These are phyloP conservation scores for Montifringilla adamsi DNA, from an alignment of 2,113 vertebrate species.

Conservation along the genomic window DNA sequence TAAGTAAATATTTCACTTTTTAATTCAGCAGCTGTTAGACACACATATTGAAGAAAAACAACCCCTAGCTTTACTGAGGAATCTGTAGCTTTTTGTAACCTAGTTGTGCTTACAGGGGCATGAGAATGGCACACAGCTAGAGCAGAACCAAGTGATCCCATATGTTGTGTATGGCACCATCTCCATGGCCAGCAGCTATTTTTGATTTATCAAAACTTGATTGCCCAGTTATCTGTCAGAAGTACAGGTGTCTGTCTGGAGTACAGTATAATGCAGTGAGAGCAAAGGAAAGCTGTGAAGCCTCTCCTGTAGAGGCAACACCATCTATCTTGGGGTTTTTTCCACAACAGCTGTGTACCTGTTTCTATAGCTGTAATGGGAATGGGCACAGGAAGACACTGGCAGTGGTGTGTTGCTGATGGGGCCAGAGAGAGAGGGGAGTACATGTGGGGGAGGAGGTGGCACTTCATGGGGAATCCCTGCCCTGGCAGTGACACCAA, in stretches of 20 bases:
- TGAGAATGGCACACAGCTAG: neutral
- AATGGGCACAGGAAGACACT: neutral
- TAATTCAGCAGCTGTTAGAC: neutral
- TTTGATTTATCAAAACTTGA: neutral
- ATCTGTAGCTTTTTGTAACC: neutral
- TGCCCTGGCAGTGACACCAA: neutral
- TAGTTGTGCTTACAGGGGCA: neutral
- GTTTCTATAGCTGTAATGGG: neutral
- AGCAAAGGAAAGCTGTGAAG: neutral
- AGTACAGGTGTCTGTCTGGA: neutral
- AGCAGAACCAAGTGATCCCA: neutral
- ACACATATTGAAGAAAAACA: neutral
- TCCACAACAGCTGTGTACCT: neutral
- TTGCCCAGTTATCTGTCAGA: neutral
- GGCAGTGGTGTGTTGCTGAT: neutral
- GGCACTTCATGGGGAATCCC: rapidly evolving
- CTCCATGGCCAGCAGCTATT: neutral
- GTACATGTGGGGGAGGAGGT: rapidly evolving
- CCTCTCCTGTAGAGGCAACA: neutral
- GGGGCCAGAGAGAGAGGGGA: neutral
- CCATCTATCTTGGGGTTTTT: too few relatives aligned
- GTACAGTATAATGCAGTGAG: neutral
- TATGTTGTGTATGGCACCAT: neutral
- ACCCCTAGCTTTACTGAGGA: neutral
- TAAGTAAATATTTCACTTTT: neutral